Evolutionary conservation across 2,888 invertebrate genomes (phyloP), one percentile per base, ranked within the genome.

Genomic region (Microplitis deprimator): DNA sequence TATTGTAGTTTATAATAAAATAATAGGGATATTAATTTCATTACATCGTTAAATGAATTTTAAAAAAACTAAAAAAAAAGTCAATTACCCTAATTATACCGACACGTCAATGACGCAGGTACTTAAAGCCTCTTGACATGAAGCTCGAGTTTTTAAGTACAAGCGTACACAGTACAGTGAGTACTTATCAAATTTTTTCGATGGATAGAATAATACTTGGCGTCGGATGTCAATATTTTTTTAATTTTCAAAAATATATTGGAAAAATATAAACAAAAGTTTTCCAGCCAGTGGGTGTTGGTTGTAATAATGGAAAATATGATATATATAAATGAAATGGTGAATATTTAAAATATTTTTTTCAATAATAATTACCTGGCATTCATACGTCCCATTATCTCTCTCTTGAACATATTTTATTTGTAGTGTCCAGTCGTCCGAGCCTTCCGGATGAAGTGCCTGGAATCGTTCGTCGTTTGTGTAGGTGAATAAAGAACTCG

Each of bases 301-400:
- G 4, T 29, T 29, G 20, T 20, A 59, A 10, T 59, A 13, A 59
- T 10, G 13, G 0, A 59, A 59, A 59, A 59, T 59, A 59, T 59
- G n/a, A 59, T 4, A 59, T 13, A 59, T 59, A 59, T 13, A 29
- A 29, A 29, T 29, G 13, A 59, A 10, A 13, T 10, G 7, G n/a
- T 59, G 39, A 60, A 40, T 20, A 20, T 20, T 59, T 17, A 39
- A 13, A 67, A 20, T 41, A 72, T 74, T 75, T 62, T 68, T 75
- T 79, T 71, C 71, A 77, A 69, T 61, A 16, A 60, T 77, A 79
- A 79, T 91, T 91, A 97, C 97, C 94, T 97, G 97, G 90, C 97
- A 97, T 90, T 96, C 96, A 91, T 97, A 97, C 80, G 96, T 96
- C 84, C 97, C 97, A 89, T 96, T 97, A 92, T 97, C 97, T 87